Evolutionary conservation across 2,888 invertebrate genomes (phyloP).

Genomic region (Thecocarcelia acutangulata): DNA sequence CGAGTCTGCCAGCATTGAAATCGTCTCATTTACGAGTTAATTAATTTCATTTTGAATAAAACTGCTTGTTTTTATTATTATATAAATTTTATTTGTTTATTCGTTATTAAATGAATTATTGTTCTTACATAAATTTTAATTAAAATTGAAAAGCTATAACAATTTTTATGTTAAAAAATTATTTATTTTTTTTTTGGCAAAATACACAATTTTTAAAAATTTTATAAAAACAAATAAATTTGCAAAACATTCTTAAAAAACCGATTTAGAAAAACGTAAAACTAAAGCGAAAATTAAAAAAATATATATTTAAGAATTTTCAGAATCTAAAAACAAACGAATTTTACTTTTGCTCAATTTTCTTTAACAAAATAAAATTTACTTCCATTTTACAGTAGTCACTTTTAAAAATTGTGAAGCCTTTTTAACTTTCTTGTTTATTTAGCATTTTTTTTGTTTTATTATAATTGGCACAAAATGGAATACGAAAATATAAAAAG

Average conservation of each 20-base stretch:
- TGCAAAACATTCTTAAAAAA: constrained; percentile 6
- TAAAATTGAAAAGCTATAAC: constrained; percentile 63
- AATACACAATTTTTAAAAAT: constrained; percentile 7
- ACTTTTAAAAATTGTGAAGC: no score
- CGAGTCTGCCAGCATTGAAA: no score
- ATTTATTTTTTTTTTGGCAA: constrained; percentile 37
- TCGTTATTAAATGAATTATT: constrained; percentile 57
- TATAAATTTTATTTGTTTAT: constrained; percentile 62
- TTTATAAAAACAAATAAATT: constrained; percentile 13
- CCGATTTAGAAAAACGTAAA: no score
- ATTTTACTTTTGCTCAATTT: no score
- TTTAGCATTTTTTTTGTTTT: constrained; percentile 28
- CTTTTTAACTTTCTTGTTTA: neutral
- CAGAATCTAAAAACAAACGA: no score
- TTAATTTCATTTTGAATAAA: neutral
- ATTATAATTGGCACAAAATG: constrained; percentile 62
- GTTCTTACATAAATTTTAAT: constrained; percentile 45
- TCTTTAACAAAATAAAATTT: no score
- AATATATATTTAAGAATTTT: no score
- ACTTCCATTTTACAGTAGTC: no score
- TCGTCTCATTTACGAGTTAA: no score
- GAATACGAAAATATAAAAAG: constrained; percentile 49
- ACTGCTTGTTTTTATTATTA: neutral
- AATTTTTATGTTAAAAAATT: constrained; percentile 64
- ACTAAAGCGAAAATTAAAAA: no score